Percentiles rank a stretch among this genome's conserved stretches.
phyloP scores from a whole-genome alignment of 2,797 vertebrate genomes.

The Todus mexicanus region DNA sequence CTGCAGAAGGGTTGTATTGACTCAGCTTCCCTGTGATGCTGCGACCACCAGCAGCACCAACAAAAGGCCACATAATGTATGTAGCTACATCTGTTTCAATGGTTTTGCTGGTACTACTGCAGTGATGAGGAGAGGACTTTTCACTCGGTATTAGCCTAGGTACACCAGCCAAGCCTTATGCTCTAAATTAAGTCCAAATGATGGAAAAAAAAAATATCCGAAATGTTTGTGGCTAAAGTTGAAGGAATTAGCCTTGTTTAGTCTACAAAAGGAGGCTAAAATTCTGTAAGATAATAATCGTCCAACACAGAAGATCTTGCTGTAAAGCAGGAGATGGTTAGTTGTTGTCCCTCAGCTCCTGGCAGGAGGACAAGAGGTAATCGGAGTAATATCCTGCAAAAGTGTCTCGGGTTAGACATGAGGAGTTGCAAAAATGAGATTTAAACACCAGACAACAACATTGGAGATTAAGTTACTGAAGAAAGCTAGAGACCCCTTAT shows the following conservation, averaged over 20 bases:
- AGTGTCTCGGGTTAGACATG: neutral
- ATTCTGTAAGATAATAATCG: neutral
- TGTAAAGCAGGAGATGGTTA: neutral
- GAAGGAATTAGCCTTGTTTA: neutral
- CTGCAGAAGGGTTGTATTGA: neutral
- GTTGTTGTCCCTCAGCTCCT: neutral
- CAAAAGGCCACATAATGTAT: neutral
- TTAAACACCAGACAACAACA: neutral
- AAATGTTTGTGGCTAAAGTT: neutral
- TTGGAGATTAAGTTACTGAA: neutral
- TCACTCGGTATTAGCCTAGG: neutral
- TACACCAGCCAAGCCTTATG: neutral
- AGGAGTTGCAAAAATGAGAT: neutral
- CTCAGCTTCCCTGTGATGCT: neutral
- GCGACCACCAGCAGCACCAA: neutral
- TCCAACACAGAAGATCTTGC: accelerated
- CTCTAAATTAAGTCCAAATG: neutral
- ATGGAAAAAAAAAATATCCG: neutral
- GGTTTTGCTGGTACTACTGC: neutral
- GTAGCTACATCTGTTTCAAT: neutral
- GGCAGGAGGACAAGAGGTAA: neutral
- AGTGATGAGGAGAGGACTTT: neutral
- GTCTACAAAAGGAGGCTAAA: neutral
- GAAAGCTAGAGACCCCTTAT: neutral
- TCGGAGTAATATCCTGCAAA: neutral